A percentile compares a stretch with the other conserved stretches of the same genome.
Evolutionary conservation across 2,797 vertebrate species (phyloP).

Genomic region (Coendou prehensilis): DNA sequence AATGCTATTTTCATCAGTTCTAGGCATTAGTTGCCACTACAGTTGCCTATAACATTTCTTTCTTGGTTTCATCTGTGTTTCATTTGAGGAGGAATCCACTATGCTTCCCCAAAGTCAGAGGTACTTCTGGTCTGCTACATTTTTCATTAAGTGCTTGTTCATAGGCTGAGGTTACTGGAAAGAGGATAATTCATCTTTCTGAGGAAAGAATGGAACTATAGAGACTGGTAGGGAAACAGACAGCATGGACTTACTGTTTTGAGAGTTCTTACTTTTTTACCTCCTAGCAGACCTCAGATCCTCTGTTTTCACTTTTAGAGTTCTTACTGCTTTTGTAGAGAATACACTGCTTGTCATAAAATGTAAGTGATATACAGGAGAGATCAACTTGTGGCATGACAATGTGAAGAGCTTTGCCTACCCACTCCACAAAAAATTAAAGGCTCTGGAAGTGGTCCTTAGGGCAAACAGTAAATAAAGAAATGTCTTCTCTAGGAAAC

Average conservation of each 20-base stretch:
- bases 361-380: not conserved
- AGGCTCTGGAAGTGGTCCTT: not conserved
- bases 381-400: not conserved
- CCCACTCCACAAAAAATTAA: not conserved
- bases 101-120: not conserved
- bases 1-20: not conserved
- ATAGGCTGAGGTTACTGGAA: not conserved
- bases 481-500: not conserved
- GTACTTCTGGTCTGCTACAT: not conserved
- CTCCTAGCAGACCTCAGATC: not conserved
- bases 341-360: not conserved
- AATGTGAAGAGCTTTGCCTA: not conserved
- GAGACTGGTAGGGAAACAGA: not conserved
- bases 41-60: not conserved
- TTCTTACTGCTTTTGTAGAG: not conserved
- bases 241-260: not conserved
- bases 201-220: not conserved
- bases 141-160: constrained; percentile 38
- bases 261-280: not conserved
- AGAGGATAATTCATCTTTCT: constrained; percentile 28
- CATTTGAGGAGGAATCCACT: not conserved
- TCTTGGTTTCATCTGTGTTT: not conserved
- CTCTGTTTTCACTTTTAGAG: not conserved
- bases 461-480: not conserved
- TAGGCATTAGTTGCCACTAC: not conserved